These are phyloP conservation scores for Cheilosia vernalis DNA, from an alignment of 2,888 invertebrate genomes.

Conservation along the genomic window DNA sequence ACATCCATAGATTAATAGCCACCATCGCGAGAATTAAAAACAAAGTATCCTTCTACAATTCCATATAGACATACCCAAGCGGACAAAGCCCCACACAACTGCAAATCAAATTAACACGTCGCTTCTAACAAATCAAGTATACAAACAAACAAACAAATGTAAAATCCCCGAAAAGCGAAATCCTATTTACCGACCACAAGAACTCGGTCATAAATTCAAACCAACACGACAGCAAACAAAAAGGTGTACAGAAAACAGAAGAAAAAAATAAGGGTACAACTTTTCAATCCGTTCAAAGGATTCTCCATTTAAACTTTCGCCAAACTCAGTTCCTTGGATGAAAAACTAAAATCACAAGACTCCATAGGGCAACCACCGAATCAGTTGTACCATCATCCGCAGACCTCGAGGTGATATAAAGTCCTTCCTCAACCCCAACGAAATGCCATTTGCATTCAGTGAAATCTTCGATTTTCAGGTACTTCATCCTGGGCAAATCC, in stretches of 20 bases:
- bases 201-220: conserved; percentile 21
- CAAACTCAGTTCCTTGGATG: neutral
- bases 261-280: neutral
- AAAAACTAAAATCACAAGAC: neutral
- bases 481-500: neutral
- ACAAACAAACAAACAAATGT: no score
- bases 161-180: neutral
- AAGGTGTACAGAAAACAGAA: no score
- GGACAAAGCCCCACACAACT: no score
- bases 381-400: conserved; percentile 44
- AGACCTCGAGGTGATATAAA: conserved; percentile 4
- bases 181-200: neutral
- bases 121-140: no score
- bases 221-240: neutral
- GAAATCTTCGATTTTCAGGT: conserved; percentile 36
- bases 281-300: conserved; percentile 38
- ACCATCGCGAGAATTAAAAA: no score
- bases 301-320: conserved; percentile 46
- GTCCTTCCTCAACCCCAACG: neutral
- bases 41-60: no score
- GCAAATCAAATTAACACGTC: no score
- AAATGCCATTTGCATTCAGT: conserved; percentile 3
- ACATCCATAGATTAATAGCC: no score
- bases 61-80: no score
- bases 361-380: conserved; percentile 14